These are phyloP conservation scores for Neocloeon triangulifer DNA, from an alignment of 1,140 invertebrate species.

Conservation along the genomic window DNA sequence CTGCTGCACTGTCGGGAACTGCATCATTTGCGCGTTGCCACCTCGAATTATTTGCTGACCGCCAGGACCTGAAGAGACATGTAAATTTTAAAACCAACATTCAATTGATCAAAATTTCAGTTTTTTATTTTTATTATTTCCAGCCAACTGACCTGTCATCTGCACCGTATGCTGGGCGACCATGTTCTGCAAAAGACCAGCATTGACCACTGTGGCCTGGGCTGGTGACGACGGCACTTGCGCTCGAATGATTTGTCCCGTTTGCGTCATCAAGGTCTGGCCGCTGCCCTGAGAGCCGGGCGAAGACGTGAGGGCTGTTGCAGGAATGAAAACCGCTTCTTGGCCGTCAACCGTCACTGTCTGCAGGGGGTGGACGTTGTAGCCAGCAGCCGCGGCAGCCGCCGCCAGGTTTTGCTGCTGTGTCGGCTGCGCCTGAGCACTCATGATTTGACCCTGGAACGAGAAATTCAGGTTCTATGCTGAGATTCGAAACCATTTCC, in stretches of 20 bases:
- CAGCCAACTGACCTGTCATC: background rate
- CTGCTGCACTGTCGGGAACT: conserved; percentile 60
- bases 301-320: no score
- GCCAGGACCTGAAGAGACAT: no score
- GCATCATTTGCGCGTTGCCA: conserved; percentile 52
- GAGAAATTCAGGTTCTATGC: conserved; percentile 9
- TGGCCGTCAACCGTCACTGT: conserved; percentile 81
- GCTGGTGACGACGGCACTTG: no score
- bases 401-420: conserved; percentile 21
- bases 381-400: conserved; percentile 27
- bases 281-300: conserved; percentile 5
- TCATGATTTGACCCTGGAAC: conserved; percentile 17
- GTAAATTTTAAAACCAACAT: no score
- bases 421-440: conserved; percentile 14
- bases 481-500: conserved; percentile 1
- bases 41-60: no score
- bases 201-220: conserved; percentile 18
- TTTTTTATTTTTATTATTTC: no score
- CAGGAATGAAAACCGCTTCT: conserved; percentile 70
- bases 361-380: conserved; percentile 51
- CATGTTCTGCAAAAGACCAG: conserved; percentile 28
- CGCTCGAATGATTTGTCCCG: conserved; percentile 37
- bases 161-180: no score
- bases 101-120: no score
- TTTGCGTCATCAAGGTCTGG: conserved; percentile 25